These are phyloP conservation scores for Sebastes nivosus DNA, from an alignment of 2,797 vertebrate genomes.

Conservation along the genomic window DNA sequence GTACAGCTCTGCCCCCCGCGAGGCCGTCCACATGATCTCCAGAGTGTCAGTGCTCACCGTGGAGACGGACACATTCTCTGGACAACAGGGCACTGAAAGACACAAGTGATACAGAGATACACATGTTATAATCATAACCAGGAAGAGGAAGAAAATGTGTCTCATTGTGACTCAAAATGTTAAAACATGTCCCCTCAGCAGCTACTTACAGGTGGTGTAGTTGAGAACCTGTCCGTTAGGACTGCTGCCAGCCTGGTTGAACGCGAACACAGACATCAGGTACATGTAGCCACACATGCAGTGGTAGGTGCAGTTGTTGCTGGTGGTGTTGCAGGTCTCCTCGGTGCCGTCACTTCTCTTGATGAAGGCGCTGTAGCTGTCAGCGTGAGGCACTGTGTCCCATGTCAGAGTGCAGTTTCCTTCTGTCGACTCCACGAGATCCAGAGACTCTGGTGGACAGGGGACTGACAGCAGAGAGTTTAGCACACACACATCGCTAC, in stretches of 20 bases:
- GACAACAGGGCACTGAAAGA: conserved; percentile 91
- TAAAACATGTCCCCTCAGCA: not conserved
- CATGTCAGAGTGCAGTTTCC: conserved; percentile 87
- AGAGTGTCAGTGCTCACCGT: conserved; percentile 84
- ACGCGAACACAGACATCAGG: conserved; percentile 88
- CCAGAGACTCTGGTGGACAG: conserved; percentile 85
- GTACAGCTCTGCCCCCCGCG: conserved; percentile 88
- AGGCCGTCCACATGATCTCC: conserved; percentile 85
- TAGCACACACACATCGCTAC: not conserved
- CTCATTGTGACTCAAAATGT: not conserved
- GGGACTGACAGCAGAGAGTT: conserved; percentile 80
- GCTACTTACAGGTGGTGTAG: conserved; percentile 87
- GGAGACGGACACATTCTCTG: conserved; percentile 78
- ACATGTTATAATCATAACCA: not conserved
- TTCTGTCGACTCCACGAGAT: conserved; percentile 73
- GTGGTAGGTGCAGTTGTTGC: conserved; percentile 82
- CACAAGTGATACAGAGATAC: not conserved
- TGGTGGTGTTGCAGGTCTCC: conserved; percentile 86
- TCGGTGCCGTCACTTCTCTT: conserved; percentile 86
- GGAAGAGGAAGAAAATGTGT: not conserved
- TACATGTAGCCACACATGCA: conserved; percentile 92
- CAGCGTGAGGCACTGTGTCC: conserved; percentile 74
- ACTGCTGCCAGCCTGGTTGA: conserved; percentile 89
- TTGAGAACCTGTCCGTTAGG: conserved; percentile 84
- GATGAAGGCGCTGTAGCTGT: conserved; percentile 87